A percentile compares a stretch with the other conserved stretches of the same genome.
These are phyloP conservation scores for Eretmocerus hayati DNA, from an alignment of 2,888 invertebrate species.

Conservation along the genomic window DNA sequence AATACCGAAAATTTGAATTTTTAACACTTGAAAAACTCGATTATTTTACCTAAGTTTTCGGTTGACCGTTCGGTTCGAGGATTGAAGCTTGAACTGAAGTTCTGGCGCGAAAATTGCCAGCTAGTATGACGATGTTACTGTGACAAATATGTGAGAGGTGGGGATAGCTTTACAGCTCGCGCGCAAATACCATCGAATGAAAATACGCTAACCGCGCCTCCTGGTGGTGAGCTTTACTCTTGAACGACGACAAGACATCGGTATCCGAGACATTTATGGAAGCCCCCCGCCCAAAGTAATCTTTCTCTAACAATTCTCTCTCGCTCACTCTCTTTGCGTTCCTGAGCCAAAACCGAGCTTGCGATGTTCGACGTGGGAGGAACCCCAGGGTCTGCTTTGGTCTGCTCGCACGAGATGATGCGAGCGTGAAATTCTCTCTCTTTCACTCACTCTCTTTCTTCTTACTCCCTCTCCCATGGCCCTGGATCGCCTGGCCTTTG, in stretches of 20 bases:
- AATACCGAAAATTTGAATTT: no score
- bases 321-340: background rate
- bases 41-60: constrained; percentile 46
- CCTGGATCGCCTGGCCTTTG: constrained; percentile 6
- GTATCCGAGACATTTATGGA: constrained; percentile 46
- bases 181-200: no score
- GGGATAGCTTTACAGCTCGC: no score
- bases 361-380: no score
- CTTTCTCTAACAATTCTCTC: constrained; percentile 1
- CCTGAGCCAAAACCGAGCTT: no score
- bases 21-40: no score
- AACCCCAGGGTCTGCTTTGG: no score
- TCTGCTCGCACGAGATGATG: background rate
- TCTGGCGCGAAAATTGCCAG: constrained; percentile 42
- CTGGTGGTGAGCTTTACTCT: constrained; percentile 6
- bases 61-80: constrained; percentile 47
- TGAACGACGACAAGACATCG: no score
- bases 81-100: constrained; percentile 46
- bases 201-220: constrained; percentile 3
- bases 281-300: constrained; percentile 31
- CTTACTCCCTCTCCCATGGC: background rate
- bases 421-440: background rate
- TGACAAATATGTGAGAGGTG: no score
- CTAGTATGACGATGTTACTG: no score
- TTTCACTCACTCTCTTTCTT: background rate